phyloP scores from a whole-genome alignment of 2,797 vertebrate species.

The Characodon lateralis region DNA sequence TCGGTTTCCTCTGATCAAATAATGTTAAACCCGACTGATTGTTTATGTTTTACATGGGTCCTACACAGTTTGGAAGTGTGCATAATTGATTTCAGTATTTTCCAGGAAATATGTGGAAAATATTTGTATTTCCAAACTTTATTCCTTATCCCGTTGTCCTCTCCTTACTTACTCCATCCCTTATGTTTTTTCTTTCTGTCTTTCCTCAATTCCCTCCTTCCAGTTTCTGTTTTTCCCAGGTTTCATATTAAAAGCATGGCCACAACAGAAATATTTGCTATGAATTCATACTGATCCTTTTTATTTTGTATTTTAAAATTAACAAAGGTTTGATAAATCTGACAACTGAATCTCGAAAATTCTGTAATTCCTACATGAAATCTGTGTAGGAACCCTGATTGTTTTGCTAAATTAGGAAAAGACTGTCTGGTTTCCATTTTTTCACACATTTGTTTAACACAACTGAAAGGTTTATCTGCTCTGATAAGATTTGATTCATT shows the following conservation, averaged over 20 bases:
- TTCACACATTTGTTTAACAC: not conserved
- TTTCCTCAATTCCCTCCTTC: not conserved
- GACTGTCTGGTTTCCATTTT: not conserved
- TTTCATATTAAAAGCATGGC: not conserved
- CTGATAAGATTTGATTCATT: not conserved
- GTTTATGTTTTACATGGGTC: not conserved
- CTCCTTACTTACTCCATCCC: not conserved
- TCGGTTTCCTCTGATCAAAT: not conserved
- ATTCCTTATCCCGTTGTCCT: not conserved
- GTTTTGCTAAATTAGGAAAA: not conserved
- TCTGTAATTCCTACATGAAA: not conserved
- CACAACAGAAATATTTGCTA: not conserved
- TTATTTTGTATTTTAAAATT: not conserved
- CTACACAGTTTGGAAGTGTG: not conserved
- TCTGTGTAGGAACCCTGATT: not conserved
- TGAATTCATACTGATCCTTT: not conserved
- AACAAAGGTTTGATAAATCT: not conserved
- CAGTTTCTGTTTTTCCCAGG: not conserved
- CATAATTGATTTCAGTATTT: not conserved
- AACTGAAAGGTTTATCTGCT: not conserved
- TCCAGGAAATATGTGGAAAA: not conserved
- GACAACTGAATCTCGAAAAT: too few species aligned
- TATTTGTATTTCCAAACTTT: not conserved
- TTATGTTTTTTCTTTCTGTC: not conserved
- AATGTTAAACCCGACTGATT: not conserved